These are phyloP conservation scores for Conomelus anceps DNA, from an alignment of 2,888 invertebrate genomes.

Conservation along the genomic window DNA sequence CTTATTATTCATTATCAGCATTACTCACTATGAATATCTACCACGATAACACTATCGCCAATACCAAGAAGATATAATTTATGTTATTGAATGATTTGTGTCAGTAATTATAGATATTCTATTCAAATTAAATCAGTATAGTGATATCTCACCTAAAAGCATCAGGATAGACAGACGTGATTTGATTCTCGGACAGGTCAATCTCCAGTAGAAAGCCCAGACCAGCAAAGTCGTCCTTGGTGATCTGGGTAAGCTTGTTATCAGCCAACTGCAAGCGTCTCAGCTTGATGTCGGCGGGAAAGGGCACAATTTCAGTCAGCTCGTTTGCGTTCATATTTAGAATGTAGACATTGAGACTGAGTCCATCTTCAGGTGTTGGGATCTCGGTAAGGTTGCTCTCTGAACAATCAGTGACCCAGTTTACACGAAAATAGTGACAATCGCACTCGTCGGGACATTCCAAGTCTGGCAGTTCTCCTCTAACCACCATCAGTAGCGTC, in stretches of 20 bases:
- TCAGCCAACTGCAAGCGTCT: constrained; percentile 61
- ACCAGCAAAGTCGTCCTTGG: constrained; percentile 55
- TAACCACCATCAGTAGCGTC: constrained; percentile 15
- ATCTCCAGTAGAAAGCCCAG: constrained; percentile 61
- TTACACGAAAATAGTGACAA: constrained; percentile 67
- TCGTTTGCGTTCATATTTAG: constrained; percentile 64
- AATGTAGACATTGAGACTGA: constrained; percentile 62
- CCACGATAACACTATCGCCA: too few relatives aligned
- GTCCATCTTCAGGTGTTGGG: constrained; percentile 54
- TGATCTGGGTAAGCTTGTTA: constrained; percentile 54
- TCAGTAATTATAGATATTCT: too few relatives aligned
- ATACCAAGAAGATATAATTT: too few relatives aligned
- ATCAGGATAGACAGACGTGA: constrained; percentile 57
- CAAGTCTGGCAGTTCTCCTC: constrained; percentile 37
- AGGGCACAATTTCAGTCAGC: constrained; percentile 51
- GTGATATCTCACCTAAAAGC: constrained; percentile 52
- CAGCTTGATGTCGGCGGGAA: constrained; percentile 61
- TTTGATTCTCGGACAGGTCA: constrained; percentile 61
- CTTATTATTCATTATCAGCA: too few relatives aligned
- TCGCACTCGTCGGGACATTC: constrained; percentile 69
- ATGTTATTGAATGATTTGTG: too few relatives aligned
- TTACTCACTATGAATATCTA: too few relatives aligned
- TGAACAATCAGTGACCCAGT: constrained; percentile 71
- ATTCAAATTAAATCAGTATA: not conserved
- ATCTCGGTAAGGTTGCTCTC: constrained; percentile 64